phyloP scores from a whole-genome alignment of 2,797 vertebrate species.

The Phoxinus dragarum region DNA sequence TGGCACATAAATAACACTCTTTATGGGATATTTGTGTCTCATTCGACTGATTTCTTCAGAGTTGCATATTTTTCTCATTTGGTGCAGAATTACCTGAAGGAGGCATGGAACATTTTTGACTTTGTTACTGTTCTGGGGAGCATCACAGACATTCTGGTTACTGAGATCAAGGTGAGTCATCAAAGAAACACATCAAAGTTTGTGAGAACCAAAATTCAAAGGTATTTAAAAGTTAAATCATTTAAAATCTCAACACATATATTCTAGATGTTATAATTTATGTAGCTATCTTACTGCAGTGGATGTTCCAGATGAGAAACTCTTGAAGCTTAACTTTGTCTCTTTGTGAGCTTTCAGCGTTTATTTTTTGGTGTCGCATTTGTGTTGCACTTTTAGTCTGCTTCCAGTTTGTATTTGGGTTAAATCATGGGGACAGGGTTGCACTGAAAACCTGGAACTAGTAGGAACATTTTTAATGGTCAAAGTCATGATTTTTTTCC shows the following conservation, averaged over 20 bases:
- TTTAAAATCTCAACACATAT: neutral
- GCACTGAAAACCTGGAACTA: neutral
- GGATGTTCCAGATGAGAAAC: neutral
- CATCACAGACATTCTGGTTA: slow-evolving; percentile 99
- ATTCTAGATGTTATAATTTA: neutral
- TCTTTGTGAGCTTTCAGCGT: slow-evolving; percentile 45
- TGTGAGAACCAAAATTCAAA: slow-evolving; percentile 8
- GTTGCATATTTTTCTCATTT: slow-evolving; percentile 13
- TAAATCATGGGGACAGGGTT: slow-evolving; percentile 8
- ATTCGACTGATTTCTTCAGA: neutral
- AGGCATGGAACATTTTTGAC: slow-evolving; percentile 98
- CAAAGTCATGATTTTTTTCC: neutral
- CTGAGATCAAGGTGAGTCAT: slow-evolving; percentile 93
- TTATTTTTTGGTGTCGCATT: slow-evolving; percentile 30
- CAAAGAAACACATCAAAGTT: slow-evolving; percentile 14
- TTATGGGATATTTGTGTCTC: neutral
- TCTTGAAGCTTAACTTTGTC: neutral
- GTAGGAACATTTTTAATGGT: neutral
- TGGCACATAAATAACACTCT: neutral
- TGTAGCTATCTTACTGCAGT: neutral
- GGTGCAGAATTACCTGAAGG: slow-evolving; percentile 94
- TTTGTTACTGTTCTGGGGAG: slow-evolving; percentile 98
- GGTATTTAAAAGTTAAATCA: slow-evolving; percentile 4
- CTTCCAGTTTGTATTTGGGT: slow-evolving; percentile 39
- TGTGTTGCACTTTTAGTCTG: slow-evolving; percentile 46